Conservation (phyloP, 2,888 invertebrate species). For the Theristus sp. region DNA sequence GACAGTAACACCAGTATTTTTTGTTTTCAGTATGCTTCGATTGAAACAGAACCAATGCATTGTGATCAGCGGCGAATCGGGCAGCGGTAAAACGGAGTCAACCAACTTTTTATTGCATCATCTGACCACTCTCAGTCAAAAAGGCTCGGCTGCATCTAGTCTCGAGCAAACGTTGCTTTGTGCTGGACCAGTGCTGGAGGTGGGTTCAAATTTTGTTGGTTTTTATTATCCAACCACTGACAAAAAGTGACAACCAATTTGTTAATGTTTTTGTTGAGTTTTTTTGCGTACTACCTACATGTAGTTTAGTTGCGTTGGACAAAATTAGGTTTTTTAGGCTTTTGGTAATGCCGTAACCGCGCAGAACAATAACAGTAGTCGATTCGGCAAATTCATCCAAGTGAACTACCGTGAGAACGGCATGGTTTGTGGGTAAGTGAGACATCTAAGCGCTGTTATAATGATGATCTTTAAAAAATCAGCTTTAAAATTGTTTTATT, state of each 20-base stretch:
- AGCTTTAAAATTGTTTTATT: neutral
- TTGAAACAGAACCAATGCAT: slow-evolving; percentile 77
- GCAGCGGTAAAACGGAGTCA: slow-evolving; percentile 88
- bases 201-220: slow-evolving; percentile 28
- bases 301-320: no score
- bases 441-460: no score
- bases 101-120: slow-evolving; percentile 86
- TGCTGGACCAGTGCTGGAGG: slow-evolving; percentile 81
- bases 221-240: neutral
- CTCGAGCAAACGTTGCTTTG: slow-evolving; percentile 87
- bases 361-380: slow-evolving; percentile 87
- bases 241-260: no score
- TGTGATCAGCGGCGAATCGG: slow-evolving; percentile 48
- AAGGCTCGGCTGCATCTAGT: slow-evolving; percentile 79
- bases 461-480: neutral
- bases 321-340: no score
- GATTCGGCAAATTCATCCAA: slow-evolving; percentile 93
- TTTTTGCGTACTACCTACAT: no score
- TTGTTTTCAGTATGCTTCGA: slow-evolving; percentile 49
- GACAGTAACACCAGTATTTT: no score
- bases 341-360: slow-evolving; percentile 97
- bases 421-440: slow-evolving; percentile 75
- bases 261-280: no score
- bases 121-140: slow-evolving; percentile 78
- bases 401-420: slow-evolving; percentile 94